Base-by-base conservation (phyloP, 2,797 vertebrate genomes). In the Epinephelus malabaricus region DNA sequence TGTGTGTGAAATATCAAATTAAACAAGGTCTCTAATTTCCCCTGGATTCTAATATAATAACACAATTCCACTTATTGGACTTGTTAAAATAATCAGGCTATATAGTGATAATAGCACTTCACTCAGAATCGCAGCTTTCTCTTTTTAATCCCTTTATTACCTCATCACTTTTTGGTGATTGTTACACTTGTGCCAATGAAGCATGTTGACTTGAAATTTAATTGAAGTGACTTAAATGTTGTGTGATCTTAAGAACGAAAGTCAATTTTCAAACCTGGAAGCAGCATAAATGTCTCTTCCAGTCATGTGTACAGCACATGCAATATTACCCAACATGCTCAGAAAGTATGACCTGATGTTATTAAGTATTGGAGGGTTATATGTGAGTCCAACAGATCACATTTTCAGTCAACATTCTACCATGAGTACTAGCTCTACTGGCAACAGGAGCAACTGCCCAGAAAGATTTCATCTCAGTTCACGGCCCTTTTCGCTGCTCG, bases 381-480 rank as follows among this genome's bases (percentile, higher is more conserved):
- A 38, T 66, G 58, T 45, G 68, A 49, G 54, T 55, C 21, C 47
- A 75, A 77, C 70, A 58, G 18, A 25, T 4, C 30, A 46, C 19
- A 53, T 46, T 68, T 71, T 27, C 60, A 70, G 63, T 43, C 40
- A 43, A 43, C 40, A 43, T 12, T 43, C 40, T 3, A 10, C 40
- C 11, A 66, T 81, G 59, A 75, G 51, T 60, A 60, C 63, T 4
- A 23, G 40, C 59, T 67, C 19, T 6, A n/a, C 43, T 71, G 56
- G 78, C 60, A 75, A 49, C n/a, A 11, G 45, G 49, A 43, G 40
- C 62, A 69, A 72, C 64, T 54, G 45, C 62, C 63, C 73, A 70
- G 10, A 81, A 77, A 82, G 64, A 78, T 56, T 71, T 76, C 51
- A 73, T 76, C 72, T 80, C 61, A 40, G 23, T 62, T 78, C 69